phyloP scores from a whole-genome alignment of 2,113 vertebrate species.

The Prolemur simus region DNA sequence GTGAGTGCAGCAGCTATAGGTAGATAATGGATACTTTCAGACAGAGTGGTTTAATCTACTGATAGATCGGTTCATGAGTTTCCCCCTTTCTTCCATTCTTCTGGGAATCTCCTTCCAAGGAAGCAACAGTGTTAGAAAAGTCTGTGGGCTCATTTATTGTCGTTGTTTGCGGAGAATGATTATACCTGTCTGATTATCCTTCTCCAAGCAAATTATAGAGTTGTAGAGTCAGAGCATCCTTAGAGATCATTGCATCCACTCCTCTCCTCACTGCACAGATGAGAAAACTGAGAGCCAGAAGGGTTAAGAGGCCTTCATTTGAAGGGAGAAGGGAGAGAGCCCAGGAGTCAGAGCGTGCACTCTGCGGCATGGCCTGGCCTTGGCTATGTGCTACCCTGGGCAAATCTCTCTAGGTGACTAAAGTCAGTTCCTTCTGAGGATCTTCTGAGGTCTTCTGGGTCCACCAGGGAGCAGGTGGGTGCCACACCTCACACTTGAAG shows the following conservation, averaged over 20 bases:
- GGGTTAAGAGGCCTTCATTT: background rate
- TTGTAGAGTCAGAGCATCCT: background rate
- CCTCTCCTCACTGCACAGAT: background rate
- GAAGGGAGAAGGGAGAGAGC: background rate
- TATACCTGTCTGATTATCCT: background rate
- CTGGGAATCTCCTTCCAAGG: background rate
- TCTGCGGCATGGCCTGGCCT: background rate
- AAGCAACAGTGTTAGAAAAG: background rate
- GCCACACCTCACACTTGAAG: background rate
- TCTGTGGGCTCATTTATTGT: background rate
- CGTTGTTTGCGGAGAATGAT: background rate
- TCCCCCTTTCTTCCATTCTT: background rate
- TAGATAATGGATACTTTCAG: background rate
- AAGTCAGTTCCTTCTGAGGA: background rate
- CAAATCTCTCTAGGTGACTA: background rate
- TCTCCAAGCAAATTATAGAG: background rate
- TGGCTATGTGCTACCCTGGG: accelerated
- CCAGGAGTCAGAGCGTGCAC: background rate
- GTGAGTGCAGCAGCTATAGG: background rate
- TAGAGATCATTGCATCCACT: background rate
- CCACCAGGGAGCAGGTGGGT: background rate
- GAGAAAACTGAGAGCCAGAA: background rate
- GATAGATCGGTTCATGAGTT: background rate
- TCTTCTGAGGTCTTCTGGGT: background rate
- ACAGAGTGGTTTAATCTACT: background rate